Evolutionary conservation across 2,113 vertebrate species (phyloP).

Genomic region (Oncorhynchus clarkii): DNA sequence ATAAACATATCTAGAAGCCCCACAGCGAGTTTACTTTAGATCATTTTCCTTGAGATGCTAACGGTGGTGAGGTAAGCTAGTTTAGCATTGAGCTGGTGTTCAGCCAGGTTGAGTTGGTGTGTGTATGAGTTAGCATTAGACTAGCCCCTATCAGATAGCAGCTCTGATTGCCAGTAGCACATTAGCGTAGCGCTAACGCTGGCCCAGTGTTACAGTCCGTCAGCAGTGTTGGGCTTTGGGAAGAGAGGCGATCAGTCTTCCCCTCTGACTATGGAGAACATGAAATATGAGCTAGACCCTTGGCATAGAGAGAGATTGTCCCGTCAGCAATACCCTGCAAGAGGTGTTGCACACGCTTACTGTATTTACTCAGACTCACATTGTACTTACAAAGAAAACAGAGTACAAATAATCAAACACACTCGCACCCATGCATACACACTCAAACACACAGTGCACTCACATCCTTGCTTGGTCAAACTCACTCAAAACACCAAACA

Average conservation of each 20-base stretch:
- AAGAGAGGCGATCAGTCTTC: constrained; percentile 12
- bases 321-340: constrained; percentile 37
- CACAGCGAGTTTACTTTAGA: too few relatives aligned
- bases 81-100: not conserved
- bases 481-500: too few relatives aligned
- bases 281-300: constrained; percentile 46
- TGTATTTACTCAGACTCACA: too few relatives aligned
- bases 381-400: not conserved
- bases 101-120: not conserved
- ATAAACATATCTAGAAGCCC: too few relatives aligned
- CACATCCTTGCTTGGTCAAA: not conserved
- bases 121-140: not conserved
- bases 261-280: constrained; percentile 65
- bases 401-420: not conserved
- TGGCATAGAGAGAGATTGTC: constrained; percentile 41
- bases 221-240: constrained; percentile 40
- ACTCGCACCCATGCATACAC: not conserved
- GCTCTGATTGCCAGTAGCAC: constrained; percentile 34
- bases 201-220: constrained; percentile 28
- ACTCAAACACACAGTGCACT: not conserved
- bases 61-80: not conserved
- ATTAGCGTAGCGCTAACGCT: constrained; percentile 27
- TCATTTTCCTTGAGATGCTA: too few relatives aligned
- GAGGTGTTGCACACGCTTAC: not conserved
- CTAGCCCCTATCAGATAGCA: constrained; percentile 1